phyloP scores from a whole-genome alignment of 2,113 vertebrate genomes.

The Emydocephalus ijimae region DNA sequence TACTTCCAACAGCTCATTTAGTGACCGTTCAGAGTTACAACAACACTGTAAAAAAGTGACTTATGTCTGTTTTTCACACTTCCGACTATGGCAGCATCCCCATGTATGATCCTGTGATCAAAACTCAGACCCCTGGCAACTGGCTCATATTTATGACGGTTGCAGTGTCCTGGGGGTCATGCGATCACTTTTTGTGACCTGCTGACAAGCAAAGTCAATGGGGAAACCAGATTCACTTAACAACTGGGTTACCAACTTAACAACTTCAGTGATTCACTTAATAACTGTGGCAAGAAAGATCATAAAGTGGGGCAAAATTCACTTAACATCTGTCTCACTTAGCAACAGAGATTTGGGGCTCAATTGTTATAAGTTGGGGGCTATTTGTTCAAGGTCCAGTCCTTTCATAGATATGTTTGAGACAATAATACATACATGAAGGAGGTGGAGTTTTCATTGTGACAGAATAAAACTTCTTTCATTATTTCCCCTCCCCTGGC shows the following conservation, averaged over 20 bases:
- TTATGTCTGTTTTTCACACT: neutral
- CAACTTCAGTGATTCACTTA: neutral
- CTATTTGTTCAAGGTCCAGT: neutral
- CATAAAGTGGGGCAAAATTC: no score
- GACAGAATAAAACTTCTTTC: neutral
- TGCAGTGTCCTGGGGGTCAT: neutral
- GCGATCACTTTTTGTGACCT: neutral
- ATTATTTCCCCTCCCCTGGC: neutral
- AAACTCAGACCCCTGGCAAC: neutral
- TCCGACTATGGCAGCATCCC: neutral
- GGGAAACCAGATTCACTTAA: neutral
- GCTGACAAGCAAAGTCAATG: neutral
- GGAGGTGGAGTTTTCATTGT: neutral
- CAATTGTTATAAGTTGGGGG: no score
- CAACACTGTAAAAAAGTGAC: no score
- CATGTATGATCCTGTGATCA: neutral
- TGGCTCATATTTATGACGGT: no score
- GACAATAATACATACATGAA: neutral
- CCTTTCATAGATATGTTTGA: neutral
- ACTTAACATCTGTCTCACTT: no score
- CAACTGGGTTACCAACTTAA: neutral
- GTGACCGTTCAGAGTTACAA: neutral
- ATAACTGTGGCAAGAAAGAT: neutral
- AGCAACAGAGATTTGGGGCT: no score
- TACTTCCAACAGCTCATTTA: neutral